Conservation (phyloP, 1,140 invertebrate genomes). For the Cydia splendana region DNA sequence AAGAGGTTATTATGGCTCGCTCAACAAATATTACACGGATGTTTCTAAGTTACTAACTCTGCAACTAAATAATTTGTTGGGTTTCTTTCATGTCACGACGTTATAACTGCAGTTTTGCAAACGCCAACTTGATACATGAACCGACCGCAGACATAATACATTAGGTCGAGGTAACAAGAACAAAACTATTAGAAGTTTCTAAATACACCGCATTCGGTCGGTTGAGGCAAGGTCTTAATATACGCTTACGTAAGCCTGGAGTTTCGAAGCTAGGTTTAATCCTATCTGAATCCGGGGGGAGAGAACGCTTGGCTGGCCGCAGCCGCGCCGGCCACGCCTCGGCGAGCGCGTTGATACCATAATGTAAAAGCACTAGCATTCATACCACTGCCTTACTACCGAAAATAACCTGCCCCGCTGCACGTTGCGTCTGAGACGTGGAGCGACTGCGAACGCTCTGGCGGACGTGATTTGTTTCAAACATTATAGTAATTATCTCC, state of each 20-base stretch:
- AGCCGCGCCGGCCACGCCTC: slow-evolving; percentile 42
- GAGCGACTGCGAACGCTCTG: slow-evolving; percentile 14
- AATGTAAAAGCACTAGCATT: slow-evolving; percentile 48
- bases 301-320: slow-evolving; percentile 45
- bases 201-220: slow-evolving; percentile 33
- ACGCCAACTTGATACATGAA: neutral
- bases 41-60: no score
- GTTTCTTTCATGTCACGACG: neutral
- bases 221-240: slow-evolving; percentile 32
- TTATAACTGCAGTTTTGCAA: neutral
- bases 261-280: slow-evolving; percentile 37
- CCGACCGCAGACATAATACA: neutral
- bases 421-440: slow-evolving; percentile 24
- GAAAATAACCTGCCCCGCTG: slow-evolving; percentile 22
- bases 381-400: slow-evolving; percentile 35
- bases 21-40: neutral
- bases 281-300: slow-evolving; percentile 42
- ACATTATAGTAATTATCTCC: slow-evolving; percentile 31
- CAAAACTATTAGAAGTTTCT: slow-evolving; percentile 31
- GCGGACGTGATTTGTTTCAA: slow-evolving; percentile 30
- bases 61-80: neutral
- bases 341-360: slow-evolving; percentile 37
- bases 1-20: neutral
- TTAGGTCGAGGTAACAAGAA: slow-evolving; percentile 24
- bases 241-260: slow-evolving; percentile 26